Base-by-base conservation (phyloP, 1,140 invertebrate genomes). In the Drosophila parabipectinata region DNA sequence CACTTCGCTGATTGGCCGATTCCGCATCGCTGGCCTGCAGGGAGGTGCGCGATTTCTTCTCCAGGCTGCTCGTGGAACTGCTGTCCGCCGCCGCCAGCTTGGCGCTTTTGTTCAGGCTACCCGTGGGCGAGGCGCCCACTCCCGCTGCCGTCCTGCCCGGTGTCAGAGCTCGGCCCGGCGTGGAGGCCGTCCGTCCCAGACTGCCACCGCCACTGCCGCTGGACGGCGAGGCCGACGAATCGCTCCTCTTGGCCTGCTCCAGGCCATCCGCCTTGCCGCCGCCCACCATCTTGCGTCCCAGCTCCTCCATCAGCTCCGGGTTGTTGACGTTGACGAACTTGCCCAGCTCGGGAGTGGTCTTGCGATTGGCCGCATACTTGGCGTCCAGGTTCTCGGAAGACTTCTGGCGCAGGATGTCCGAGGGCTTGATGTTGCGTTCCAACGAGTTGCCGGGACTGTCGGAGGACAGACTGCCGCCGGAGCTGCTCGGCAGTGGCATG, bases 401-500 rank as follows among this genome's bases (percentile, higher is more conserved):
- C 63, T 92, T 92, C 54, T 91, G 90, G 1, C 91, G 73, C 14
- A 92, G 59, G 24, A 92, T 90, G 50, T 92, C 91, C 34, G 91
- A 92, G 53, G 91, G 91, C 74, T 92, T 92, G 10, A 92, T 79
- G 54, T 92, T 91, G 1, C 91, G 84, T 57, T 92, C 91, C 41
- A 92, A 60, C 52, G 91, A 92, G 64, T 87, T 91, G 21, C 79
- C 84, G 9, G 91, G 79, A 72, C 91, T 91, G 9, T 91, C 72
- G 12, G 80, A 75, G 6, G 78, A 81, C 3, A 76, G 60, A 26
- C 59, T 81, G 32, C 79, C 90, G 51, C 85, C 90, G 34, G 80
- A 82, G 6, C 72, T 83, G 50, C 61, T 76, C 5, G 90, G 85
- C 64, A 90, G 52, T 4, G 89, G 89, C 74, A 91, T 88, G 5